These are phyloP conservation scores for Trichogramma evanescens DNA, from an alignment of 2,888 invertebrate genomes.

Conservation along the genomic window DNA sequence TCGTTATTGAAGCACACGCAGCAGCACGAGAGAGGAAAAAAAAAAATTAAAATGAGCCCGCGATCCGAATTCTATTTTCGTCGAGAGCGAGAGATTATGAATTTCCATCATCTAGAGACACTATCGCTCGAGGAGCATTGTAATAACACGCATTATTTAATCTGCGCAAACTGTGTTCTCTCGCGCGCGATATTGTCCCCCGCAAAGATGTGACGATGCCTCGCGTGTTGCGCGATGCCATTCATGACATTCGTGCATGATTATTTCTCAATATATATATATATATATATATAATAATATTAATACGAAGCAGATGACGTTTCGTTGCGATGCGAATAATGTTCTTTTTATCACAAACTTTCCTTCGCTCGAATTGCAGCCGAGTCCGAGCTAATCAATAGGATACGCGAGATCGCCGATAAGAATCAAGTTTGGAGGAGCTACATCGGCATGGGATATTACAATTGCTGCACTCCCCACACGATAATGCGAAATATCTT, in stretches of 20 bases:
- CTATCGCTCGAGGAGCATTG: too few relatives aligned
- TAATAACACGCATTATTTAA: not conserved
- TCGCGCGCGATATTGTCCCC: not conserved
- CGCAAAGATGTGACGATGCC: not conserved
- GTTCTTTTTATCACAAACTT: constrained; percentile 6
- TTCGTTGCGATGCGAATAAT: not conserved
- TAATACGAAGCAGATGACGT: too few relatives aligned
- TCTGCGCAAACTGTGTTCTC: not conserved
- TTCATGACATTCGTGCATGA: too few relatives aligned
- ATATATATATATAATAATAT: not conserved
- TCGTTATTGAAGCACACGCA: too few relatives aligned
- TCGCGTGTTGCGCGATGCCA: too few relatives aligned
- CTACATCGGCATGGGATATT: constrained; percentile 98
- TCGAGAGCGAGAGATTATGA: too few relatives aligned
- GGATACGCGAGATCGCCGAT: constrained; percentile 70
- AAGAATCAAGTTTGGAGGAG: constrained; percentile 91
- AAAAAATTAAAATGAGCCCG: too few relatives aligned
- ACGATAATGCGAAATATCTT: constrained; percentile 94
- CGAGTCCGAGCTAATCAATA: constrained; percentile 82
- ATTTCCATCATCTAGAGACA: too few relatives aligned
- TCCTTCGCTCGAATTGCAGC: constrained; percentile 53
- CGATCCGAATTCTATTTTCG: too few relatives aligned
- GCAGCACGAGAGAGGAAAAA: too few relatives aligned
- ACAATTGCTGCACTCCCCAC: constrained; percentile 93
- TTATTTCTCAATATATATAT: not conserved